Evolutionary conservation across 2,888 invertebrate species (phyloP).

Genomic region (Cephus rjabovi): DNA sequence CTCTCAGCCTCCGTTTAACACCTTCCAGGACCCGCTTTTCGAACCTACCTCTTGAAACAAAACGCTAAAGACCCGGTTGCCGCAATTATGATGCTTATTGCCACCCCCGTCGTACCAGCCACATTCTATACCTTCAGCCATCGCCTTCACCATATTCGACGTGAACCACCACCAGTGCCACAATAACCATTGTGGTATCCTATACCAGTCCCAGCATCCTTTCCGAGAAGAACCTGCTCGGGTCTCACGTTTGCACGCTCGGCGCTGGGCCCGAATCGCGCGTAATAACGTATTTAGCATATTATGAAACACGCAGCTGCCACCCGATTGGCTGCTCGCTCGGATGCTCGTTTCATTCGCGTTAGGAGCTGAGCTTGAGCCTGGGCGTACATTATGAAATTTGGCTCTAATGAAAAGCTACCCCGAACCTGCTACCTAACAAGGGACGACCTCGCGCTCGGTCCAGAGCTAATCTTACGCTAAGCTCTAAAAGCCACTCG

Average conservation of each 20-base stretch:
- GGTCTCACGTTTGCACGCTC: background rate
- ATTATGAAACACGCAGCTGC: conserved; percentile 15
- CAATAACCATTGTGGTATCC: background rate
- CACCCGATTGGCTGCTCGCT: conserved; percentile 4
- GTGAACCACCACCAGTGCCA: background rate
- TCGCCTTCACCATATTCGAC: background rate
- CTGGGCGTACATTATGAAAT: conserved; percentile 31
- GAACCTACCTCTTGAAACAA: conserved; percentile 26
- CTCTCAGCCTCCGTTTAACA: conserved; percentile 46
- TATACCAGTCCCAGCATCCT: background rate
- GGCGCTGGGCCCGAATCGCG: background rate
- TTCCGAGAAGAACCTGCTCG: background rate
- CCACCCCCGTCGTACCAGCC: conserved; percentile 4
- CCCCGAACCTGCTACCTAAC: conserved; percentile 3
- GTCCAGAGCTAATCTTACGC: conserved; percentile 5
- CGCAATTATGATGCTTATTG: conserved; percentile 22
- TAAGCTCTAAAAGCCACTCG: conserved; percentile 18
- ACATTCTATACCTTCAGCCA: background rate
- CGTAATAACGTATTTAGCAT: conserved; percentile 24
- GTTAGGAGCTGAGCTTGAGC: conserved; percentile 18
- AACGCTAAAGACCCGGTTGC: conserved; percentile 22
- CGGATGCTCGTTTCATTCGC: conserved; percentile 10
- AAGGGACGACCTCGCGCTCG: conserved; percentile 4
- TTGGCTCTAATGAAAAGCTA: conserved; percentile 37
- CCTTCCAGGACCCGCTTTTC: conserved; percentile 26